These are phyloP conservation scores for Emydocephalus ijimae DNA, from an alignment of 2,113 vertebrate genomes.

Conservation along the genomic window DNA sequence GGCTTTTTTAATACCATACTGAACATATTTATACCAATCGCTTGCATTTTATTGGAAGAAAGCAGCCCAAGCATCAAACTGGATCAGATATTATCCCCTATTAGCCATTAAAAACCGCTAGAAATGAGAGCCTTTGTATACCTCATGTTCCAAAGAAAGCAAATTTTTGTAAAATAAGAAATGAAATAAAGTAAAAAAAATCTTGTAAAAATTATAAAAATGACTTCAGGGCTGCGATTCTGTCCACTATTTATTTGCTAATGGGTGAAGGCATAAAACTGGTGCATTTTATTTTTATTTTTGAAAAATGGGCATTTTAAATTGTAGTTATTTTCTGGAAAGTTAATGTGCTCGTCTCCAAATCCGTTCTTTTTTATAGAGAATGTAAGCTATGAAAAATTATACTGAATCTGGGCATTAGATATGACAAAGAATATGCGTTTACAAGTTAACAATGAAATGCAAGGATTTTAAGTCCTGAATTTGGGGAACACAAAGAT, in stretches of 20 bases:
- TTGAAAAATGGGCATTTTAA: not conserved
- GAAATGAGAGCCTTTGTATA: constrained; percentile 2
- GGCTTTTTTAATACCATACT: not conserved
- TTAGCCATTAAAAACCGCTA: constrained; percentile 30
- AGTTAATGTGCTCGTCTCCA: not conserved
- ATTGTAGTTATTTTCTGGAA: not conserved
- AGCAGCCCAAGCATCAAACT: not conserved
- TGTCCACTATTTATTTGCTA: constrained; percentile 19
- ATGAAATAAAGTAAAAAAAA: constrained; percentile 30
- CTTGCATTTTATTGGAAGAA: not conserved
- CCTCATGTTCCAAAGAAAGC: not conserved
- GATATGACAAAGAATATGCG: not conserved
- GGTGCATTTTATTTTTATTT: not conserved
- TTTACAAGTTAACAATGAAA: not conserved
- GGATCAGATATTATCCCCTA: not conserved
- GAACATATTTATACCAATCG: not conserved
- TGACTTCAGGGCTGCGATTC: constrained; percentile 3
- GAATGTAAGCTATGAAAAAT: not conserved
- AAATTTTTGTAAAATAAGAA: not conserved
- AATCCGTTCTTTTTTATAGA: not conserved
- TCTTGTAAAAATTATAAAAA: constrained; percentile 41
- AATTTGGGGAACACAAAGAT: not conserved
- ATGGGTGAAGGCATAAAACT: not conserved
- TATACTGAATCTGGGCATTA: not conserved
- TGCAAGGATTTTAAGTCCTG: not conserved